Evolutionary conservation across 2,113 vertebrate species (phyloP).

Genomic region (Microtus montanus): DNA sequence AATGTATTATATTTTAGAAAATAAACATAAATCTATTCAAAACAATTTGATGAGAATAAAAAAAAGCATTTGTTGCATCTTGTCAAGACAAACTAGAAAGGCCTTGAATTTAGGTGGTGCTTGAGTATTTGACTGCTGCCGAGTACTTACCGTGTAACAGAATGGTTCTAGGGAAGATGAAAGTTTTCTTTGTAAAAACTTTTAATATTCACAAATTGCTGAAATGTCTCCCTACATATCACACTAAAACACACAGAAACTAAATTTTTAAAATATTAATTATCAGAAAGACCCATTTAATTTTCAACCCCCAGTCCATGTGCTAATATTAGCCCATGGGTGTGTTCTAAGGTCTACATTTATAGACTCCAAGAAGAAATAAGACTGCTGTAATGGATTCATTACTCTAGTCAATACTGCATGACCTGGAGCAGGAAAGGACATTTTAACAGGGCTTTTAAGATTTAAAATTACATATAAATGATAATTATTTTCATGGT

Average conservation of each 20-base stretch:
- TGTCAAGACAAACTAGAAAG: slow-evolving; percentile 65
- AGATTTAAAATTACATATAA: slow-evolving; percentile 80
- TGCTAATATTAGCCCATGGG: slow-evolving; percentile 54
- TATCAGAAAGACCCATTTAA: neutral
- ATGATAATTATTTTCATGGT: slow-evolving; percentile 79
- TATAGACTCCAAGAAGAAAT: slow-evolving; percentile 45
- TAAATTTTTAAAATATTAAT: slow-evolving; percentile 52
- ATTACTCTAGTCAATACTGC: slow-evolving; percentile 70
- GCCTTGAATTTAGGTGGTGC: slow-evolving; percentile 65
- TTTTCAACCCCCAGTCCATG: neutral
- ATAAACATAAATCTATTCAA: slow-evolving; percentile 57
- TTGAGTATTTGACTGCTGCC: slow-evolving; percentile 53
- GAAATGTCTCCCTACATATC: neutral
- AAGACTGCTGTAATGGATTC: slow-evolving; percentile 64
- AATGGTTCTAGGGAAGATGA: slow-evolving; percentile 65
- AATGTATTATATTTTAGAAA: slow-evolving; percentile 44
- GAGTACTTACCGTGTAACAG: slow-evolving; percentile 52
- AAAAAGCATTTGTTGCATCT: slow-evolving; percentile 46
- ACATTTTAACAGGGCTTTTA: slow-evolving; percentile 75
- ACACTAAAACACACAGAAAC: neutral
- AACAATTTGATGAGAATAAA: slow-evolving; percentile 67
- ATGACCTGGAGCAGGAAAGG: slow-evolving; percentile 66
- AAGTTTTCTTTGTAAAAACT: slow-evolving; percentile 66
- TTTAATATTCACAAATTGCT: slow-evolving; percentile 21
- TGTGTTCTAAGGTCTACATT: slow-evolving; percentile 41